Percentiles rank a stretch among this genome's conserved stretches.
Evolutionary conservation across 2,113 vertebrate species (phyloP).

Genomic region (Meleagris gallopavo): DNA sequence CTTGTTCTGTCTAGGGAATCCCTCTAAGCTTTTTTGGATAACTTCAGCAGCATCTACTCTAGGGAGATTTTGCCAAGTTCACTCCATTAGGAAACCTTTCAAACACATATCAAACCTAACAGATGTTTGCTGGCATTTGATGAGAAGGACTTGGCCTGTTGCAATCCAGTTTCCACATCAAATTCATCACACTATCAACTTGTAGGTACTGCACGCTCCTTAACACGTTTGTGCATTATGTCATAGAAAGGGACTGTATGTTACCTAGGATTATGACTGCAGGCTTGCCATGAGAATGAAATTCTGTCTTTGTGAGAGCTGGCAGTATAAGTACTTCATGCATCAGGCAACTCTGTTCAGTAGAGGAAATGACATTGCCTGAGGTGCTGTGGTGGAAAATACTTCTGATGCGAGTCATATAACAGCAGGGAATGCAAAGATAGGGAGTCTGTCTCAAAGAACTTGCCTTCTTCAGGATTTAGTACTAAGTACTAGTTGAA

Average conservation of each 20-base stretch:
- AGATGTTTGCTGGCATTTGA: background rate
- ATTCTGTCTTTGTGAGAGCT: background rate
- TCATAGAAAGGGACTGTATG: background rate
- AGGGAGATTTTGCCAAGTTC: background rate
- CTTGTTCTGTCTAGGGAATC: background rate
- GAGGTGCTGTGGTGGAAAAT: background rate
- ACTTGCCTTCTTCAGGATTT: background rate
- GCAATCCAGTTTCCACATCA: background rate
- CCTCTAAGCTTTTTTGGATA: background rate
- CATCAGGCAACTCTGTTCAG: background rate
- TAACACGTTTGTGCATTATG: background rate
- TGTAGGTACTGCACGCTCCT: background rate
- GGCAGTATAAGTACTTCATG: background rate
- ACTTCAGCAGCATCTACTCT: background rate
- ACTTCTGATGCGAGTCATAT: background rate
- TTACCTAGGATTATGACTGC: background rate
- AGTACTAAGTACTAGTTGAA: background rate
- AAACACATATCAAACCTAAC: background rate
- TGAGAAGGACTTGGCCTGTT: background rate
- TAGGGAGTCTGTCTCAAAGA: background rate
- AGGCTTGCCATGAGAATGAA: background rate
- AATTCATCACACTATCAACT: background rate
- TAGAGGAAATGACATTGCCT: background rate
- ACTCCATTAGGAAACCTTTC: background rate
- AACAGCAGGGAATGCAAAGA: background rate